Conservation (phyloP, 2,797 vertebrate species). For the Emys orbicularis region DNA sequence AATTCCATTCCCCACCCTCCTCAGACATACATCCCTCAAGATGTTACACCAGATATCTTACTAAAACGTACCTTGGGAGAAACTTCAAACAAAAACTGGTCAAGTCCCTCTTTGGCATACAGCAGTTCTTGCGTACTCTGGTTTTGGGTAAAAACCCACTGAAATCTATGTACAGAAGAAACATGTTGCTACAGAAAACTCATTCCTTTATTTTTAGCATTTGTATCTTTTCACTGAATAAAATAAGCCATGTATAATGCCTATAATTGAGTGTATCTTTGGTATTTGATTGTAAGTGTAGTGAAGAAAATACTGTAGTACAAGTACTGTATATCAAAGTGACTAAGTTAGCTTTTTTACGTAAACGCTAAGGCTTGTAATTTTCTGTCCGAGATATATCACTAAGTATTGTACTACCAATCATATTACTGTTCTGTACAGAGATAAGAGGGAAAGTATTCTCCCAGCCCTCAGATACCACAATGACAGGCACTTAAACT, state of each 20-base stretch:
- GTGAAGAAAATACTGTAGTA: neutral
- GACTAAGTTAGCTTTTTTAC: neutral
- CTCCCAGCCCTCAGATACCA: neutral
- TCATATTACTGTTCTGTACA: neutral
- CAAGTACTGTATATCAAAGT: neutral
- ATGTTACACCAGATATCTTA: neutral
- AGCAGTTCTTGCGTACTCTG: neutral
- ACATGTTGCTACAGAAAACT: neutral
- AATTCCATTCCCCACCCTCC: neutral
- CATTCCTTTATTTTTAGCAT: neutral
- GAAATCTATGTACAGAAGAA: neutral
- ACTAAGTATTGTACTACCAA: neutral
- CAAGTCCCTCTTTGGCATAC: neutral
- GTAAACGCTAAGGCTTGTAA: neutral
- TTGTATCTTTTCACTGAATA: neutral
- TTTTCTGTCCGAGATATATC: neutral
- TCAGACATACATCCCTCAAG: neutral
- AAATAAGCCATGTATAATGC: neutral
- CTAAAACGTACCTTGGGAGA: slow-evolving; percentile 7
- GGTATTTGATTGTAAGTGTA: neutral
- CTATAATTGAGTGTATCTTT: fast-evolving
- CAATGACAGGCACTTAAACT: neutral
- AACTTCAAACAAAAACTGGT: neutral
- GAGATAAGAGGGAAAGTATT: slow-evolving; percentile 1
- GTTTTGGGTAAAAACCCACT: neutral